Evolutionary conservation across 2,797 vertebrate species (phyloP), one percentile per base, ranked within the genome.

Genomic region (Furcifer pardalis): DNA sequence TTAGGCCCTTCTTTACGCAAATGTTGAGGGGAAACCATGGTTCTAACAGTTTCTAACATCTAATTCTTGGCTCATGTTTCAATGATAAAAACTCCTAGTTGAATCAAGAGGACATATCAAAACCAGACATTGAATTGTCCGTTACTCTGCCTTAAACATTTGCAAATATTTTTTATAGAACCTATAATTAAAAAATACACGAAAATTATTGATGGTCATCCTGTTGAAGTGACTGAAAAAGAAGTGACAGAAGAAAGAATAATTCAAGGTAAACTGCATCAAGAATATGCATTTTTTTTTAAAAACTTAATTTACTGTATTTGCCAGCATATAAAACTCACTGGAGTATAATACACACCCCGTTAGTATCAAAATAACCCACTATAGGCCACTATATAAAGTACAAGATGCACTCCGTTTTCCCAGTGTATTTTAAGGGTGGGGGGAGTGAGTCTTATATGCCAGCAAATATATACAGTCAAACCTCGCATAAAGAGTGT

Each of bases 131-230:
- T 84, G 83, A 60, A 15, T 46, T 75, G 7, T 63, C 87, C n/a
- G 42, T 75, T 0, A 7, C 5, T 80, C 91, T 84, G 85, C 81
- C 62, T 91, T 85, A 73, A 86, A 81, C 85, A 84, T 91, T 92
- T 79, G 21, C 10, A 92, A 92, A 92, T 92, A 87, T 49, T 65
- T 82, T 71, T 68, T 91, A 85, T 89, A 91, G 90, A 97, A 5
- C 96, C 97, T 60, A 42, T 95, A 82, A 85, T 96, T 88, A 97
- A 97, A 92, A 97, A 95, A 79, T 96, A 97, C 72, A 97, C 97
- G 56, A 97, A 96, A 91, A 94, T 97, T 69, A 93, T 96, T 88
- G 94, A 97, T 60, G 96, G 91, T 12, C 81, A 90, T 9, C 86
- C 95, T 32, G 86, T 94, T 40, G 86, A 95, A 92, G 94, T 96